These are phyloP conservation scores for Puma concolor DNA, from an alignment of 2,113 vertebrate species.

Conservation along the genomic window DNA sequence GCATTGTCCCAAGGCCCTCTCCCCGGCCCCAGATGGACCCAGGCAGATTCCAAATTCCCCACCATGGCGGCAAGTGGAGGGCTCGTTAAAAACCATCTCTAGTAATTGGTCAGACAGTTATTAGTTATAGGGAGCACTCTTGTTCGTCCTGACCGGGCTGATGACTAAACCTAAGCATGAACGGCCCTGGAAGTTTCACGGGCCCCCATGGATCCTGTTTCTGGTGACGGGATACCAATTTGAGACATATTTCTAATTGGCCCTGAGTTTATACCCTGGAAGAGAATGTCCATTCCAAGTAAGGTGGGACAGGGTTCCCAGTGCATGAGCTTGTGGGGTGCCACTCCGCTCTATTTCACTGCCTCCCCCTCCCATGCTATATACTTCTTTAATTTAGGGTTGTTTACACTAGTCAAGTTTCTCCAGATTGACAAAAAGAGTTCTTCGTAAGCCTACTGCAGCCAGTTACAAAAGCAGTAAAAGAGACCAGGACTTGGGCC, in stretches of 20 bases:
- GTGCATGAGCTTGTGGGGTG: background rate
- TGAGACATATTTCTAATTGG: background rate
- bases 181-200: background rate
- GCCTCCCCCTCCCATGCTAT: background rate
- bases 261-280: background rate
- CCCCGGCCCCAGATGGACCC: background rate
- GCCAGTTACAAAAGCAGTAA: slow-evolving; percentile 40
- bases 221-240: background rate
- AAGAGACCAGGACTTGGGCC: slow-evolving; percentile 58
- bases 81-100: slow-evolving; percentile 20
- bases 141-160: background rate
- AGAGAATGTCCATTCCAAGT: background rate
- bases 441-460: slow-evolving; percentile 50
- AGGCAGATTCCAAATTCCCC: slow-evolving; percentile 22
- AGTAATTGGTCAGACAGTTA: slow-evolving; percentile 42
- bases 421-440: slow-evolving; percentile 72
- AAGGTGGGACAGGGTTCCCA: background rate
- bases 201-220: background rate
- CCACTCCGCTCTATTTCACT: background rate
- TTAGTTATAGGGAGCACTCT: background rate
- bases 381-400: slow-evolving; percentile 49
- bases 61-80: background rate
- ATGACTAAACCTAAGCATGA: background rate
- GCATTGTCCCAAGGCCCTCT: background rate
- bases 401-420: slow-evolving; percentile 78